Evolutionary conservation across 2,113 vertebrate genomes (phyloP).

Genomic region (Poicephalus meyeri): DNA sequence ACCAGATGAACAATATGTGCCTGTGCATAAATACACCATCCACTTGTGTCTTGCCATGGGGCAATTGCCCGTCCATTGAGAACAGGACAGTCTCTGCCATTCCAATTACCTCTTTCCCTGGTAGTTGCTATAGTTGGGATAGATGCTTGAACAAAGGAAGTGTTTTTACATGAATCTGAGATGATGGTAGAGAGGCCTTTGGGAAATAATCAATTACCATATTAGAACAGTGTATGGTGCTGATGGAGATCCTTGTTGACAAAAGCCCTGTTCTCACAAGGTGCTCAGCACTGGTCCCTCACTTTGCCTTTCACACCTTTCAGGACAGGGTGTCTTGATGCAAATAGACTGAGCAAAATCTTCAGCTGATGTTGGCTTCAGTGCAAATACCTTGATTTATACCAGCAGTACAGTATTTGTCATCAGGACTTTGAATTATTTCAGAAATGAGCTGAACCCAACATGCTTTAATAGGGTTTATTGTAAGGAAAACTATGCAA

Average conservation of each 20-base stretch:
- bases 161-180: background rate
- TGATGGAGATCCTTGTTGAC: background rate
- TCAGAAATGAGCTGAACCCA: background rate
- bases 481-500: background rate
- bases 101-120: background rate
- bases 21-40: constrained; percentile 3
- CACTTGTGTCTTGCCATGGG: background rate
- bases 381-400: background rate
- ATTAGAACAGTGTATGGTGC: fast-evolving
- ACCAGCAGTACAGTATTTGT: background rate
- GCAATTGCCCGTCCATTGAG: background rate
- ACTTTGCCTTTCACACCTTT: background rate
- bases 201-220: background rate
- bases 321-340: background rate
- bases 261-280: background rate
- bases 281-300: background rate
- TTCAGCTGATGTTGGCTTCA: background rate
- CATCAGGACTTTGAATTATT: background rate
- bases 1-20: constrained; percentile 45
- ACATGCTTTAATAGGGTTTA: background rate
- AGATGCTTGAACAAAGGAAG: background rate
- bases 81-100: constrained; percentile 16
- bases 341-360: background rate
- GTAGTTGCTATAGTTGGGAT: background rate
- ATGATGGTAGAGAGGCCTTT: background rate